Evolutionary conservation across 2,797 vertebrate genomes (phyloP), one percentile per base, ranked within the genome.

Genomic region (Cossypha heuglini): DNA sequence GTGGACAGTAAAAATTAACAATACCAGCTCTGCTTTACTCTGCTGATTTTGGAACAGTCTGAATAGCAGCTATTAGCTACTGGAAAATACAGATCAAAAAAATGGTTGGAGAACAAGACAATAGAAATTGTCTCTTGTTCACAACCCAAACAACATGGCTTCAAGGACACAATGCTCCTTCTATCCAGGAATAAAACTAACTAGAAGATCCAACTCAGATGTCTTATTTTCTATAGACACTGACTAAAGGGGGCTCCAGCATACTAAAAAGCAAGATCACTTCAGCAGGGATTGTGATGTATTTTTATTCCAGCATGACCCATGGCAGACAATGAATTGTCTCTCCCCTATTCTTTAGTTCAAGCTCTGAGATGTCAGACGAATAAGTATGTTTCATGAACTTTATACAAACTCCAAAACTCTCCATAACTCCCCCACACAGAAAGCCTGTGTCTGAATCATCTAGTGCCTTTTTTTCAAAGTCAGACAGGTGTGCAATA

Each of bases 391-490:
- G 7, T 38, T 57, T 83, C 25, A 15, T 57, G 13, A 86, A 45
- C 15, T n/a, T 33, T 48, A 8, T 17, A 45, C 3, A 28, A 80
- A 33, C n/a, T 83, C 28, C 31, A 58, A 38, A 72, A 52, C 29
- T 77, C 11, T 11, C 12, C 10, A 24, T 16, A 46, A 52, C 6
- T 48, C 26, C 25, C 4, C 5, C 16, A 42, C 24, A 43, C 2
- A 17, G 42, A 72, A 84, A 76, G 40, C 22, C 11, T 4, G 4
- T 10, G 21, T n/a, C 54, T 0, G 0, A 64, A 14, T 46, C 9
- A 9, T 51, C 31, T 29, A 45, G 26, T 49, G 26, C 13, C 8
- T 7, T 40, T 52, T 86, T 35, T 37, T 19, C 7, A 38, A 71
- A 28, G 28, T 48, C n/a, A 72, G 37, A 64, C 3, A 49, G 16